These are phyloP conservation scores for Diorhabda sublineata DNA, from an alignment of 1,140 invertebrate species.

Conservation along the genomic window DNA sequence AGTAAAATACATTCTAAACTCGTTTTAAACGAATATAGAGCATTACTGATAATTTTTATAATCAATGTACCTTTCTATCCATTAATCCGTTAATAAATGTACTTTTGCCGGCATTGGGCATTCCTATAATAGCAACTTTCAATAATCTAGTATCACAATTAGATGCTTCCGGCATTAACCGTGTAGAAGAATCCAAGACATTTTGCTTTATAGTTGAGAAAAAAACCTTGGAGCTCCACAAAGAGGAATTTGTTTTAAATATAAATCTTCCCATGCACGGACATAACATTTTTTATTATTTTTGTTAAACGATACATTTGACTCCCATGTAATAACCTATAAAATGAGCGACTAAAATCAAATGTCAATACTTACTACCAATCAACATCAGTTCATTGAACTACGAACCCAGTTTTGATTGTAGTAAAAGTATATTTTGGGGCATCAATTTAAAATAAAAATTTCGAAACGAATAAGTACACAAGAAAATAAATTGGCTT, in stretches of 20 bases:
- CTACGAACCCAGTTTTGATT: no score
- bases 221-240: not conserved
- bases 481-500: no score
- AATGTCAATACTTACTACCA: no score
- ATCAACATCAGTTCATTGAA: no score
- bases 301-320: not conserved
- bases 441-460: no score
- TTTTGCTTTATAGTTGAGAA: not conserved
- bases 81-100: constrained; percentile 86
- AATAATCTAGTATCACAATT: constrained; percentile 54
- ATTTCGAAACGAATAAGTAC: no score
- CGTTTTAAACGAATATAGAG: no score
- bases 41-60: not conserved
- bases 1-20: constrained; percentile 26
- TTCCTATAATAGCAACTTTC: constrained; percentile 82
- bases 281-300: not conserved
- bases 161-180: not conserved
- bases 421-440: no score
- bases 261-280: not conserved
- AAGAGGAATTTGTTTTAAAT: not conserved
- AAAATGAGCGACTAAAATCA: no score
- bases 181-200: not conserved
- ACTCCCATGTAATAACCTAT: not conserved
- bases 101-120: constrained; percentile 92
- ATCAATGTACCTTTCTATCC: constrained; percentile 62